These are phyloP conservation scores for Leucophenga montana DNA, from an alignment of 2,888 invertebrate genomes.

Conservation along the genomic window DNA sequence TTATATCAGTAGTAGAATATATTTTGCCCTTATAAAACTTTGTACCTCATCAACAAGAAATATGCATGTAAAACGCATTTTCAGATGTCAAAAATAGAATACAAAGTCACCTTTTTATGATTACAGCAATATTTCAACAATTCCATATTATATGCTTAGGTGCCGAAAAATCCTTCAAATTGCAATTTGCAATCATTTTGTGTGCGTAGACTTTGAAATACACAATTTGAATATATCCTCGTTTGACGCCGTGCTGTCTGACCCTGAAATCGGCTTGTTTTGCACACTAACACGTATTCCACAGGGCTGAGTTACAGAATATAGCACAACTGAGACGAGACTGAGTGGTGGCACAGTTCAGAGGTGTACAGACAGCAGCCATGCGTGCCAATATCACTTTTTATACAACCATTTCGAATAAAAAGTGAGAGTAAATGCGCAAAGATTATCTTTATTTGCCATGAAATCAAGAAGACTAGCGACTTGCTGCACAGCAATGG, in stretches of 20 bases:
- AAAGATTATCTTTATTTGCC: slow-evolving; percentile 63
- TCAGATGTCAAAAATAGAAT: too few relatives aligned
- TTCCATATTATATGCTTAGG: neutral
- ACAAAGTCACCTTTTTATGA: too few relatives aligned
- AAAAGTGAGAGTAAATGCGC: slow-evolving; percentile 19
- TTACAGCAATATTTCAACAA: slow-evolving; percentile 32
- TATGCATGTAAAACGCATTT: too few relatives aligned
- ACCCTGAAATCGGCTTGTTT: slow-evolving; percentile 12
- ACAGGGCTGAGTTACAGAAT: too few relatives aligned
- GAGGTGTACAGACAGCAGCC: neutral
- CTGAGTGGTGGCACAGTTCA: too few relatives aligned
- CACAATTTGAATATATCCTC: neutral
- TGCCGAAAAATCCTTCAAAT: neutral
- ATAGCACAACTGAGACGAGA: too few relatives aligned
- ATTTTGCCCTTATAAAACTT: too few relatives aligned
- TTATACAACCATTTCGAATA: neutral
- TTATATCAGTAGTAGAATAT: too few relatives aligned
- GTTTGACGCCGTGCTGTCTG: slow-evolving; percentile 6
- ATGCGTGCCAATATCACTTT: slow-evolving; percentile 11
- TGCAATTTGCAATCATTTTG: slow-evolving; percentile 7
- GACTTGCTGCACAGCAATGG: neutral
- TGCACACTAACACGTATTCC: neutral
- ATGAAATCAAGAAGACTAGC: slow-evolving; percentile 46
- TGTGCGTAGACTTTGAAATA: neutral
- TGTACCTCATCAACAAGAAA: too few relatives aligned